Evolutionary conservation across 2,113 vertebrate species (phyloP).

Genomic region (Platysternon megacephalum): DNA sequence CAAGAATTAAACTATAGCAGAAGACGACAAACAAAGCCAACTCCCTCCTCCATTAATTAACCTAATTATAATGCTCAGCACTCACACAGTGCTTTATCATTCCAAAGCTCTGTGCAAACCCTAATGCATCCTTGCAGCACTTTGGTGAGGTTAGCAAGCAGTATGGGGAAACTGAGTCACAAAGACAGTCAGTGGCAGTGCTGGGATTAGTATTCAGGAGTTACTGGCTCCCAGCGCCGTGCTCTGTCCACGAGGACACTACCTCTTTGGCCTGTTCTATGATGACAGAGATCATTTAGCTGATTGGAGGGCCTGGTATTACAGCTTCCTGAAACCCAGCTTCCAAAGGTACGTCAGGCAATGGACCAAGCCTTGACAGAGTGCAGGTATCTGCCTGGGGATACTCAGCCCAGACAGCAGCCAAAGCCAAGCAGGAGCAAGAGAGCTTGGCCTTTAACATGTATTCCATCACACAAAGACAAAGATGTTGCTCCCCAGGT

Average conservation of each 20-base stretch:
- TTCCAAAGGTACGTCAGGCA: accelerated
- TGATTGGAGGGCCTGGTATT: accelerated
- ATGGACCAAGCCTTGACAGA: neutral
- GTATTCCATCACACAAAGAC: neutral
- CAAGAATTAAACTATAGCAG: neutral
- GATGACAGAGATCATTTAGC: neutral
- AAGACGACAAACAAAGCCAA: neutral
- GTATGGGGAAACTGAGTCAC: neutral
- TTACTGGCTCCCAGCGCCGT: neutral
- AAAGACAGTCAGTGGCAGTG: neutral
- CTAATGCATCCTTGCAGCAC: neutral
- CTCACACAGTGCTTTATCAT: neutral
- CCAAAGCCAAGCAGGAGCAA: neutral
- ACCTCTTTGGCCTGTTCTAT: neutral
- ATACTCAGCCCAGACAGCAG: neutral
- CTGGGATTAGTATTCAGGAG: neutral
- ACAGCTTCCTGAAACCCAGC: neutral
- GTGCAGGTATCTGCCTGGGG: neutral
- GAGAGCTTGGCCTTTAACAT: neutral
- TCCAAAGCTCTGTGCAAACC: neutral
- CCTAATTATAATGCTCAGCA: neutral
- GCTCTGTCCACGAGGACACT: neutral
- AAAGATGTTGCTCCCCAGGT: neutral
- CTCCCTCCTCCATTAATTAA: neutral
- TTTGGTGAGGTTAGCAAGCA: neutral